Evolutionary conservation across 2,113 vertebrate genomes (phyloP).

Genomic region (Plestiodon gilberti): DNA sequence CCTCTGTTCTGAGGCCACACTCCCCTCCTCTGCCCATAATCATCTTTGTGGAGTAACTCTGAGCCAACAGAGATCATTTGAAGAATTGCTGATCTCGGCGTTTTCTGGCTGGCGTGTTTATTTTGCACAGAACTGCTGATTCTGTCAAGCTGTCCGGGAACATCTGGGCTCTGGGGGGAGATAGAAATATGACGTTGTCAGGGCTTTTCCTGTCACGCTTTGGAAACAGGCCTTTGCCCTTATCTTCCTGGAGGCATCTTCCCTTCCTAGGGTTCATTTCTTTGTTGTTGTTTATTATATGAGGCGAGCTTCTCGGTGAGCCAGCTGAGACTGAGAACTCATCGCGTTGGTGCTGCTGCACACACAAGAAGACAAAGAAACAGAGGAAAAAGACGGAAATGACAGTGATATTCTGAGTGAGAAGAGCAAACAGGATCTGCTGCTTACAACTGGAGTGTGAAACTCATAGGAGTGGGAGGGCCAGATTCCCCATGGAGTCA

Average conservation of each 20-base stretch:
- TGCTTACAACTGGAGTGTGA: not conserved
- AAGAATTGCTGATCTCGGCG: constrained; percentile 20
- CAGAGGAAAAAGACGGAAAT: not conserved
- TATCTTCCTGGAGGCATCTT: constrained; percentile 6
- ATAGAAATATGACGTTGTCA: constrained; percentile 34
- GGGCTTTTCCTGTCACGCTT: constrained; percentile 13
- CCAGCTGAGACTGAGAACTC: not conserved
- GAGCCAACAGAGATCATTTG: constrained; percentile 11
- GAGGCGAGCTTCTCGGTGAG: not conserved
- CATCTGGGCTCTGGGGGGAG: constrained; percentile 30
- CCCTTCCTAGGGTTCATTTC: not conserved
- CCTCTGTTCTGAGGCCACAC: not conserved
- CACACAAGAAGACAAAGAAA: not conserved
- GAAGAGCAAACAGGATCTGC: not conserved
- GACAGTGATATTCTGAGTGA: not conserved
- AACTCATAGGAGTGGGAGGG: not conserved
- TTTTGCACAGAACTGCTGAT: constrained; percentile 44
- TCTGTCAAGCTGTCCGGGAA: constrained; percentile 35
- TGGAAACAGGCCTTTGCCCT: constrained; percentile 27
- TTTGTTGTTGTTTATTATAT: not conserved
- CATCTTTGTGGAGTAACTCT: not conserved
- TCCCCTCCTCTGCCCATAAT: not conserved
- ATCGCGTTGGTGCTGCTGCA: not conserved
- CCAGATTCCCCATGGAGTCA: not conserved
- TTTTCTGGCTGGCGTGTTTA: constrained; percentile 33